Conservation (phyloP, 2,797 vertebrate genomes). For the Epinephelus malabaricus region DNA sequence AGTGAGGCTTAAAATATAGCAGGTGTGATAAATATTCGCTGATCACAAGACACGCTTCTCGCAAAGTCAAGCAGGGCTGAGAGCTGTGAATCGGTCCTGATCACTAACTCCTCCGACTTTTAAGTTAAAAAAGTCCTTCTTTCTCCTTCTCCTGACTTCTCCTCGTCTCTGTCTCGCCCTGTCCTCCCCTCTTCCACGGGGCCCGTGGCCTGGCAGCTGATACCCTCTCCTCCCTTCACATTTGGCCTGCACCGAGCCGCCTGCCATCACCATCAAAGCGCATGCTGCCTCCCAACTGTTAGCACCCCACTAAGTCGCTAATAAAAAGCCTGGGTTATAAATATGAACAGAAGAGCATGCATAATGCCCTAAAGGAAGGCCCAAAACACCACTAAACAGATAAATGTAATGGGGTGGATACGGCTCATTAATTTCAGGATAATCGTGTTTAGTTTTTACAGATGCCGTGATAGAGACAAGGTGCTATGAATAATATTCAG, state of each 20-base stretch:
- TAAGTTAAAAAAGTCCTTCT: constrained; percentile 2
- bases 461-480: constrained; percentile 79
- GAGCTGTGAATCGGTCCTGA: constrained; percentile 39
- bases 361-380: constrained; percentile 80
- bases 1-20: constrained; percentile 62
- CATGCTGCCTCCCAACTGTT: constrained; percentile 81
- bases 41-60: constrained; percentile 38
- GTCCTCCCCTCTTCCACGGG: constrained; percentile 47
- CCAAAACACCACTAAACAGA: constrained; percentile 83
- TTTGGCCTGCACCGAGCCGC: constrained; percentile 69
- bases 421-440: constrained; percentile 83
- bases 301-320: constrained; percentile 78
- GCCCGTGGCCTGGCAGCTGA: constrained; percentile 72
- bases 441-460: constrained; percentile 80
- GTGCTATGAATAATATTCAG: constrained; percentile 76
- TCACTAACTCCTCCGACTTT: constrained; percentile 22
- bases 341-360: constrained; percentile 82
- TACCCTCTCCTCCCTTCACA: constrained; percentile 70
- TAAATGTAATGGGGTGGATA: constrained; percentile 80
- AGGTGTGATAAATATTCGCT: constrained; percentile 63
- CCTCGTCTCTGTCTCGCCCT: constrained; percentile 31
- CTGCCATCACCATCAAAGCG: constrained; percentile 80
- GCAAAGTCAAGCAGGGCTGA: constrained; percentile 37
- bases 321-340: constrained; percentile 84
- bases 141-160: constrained; percentile 8